phyloP scores from a whole-genome alignment of 2,113 vertebrate species.

The Alces alces region DNA sequence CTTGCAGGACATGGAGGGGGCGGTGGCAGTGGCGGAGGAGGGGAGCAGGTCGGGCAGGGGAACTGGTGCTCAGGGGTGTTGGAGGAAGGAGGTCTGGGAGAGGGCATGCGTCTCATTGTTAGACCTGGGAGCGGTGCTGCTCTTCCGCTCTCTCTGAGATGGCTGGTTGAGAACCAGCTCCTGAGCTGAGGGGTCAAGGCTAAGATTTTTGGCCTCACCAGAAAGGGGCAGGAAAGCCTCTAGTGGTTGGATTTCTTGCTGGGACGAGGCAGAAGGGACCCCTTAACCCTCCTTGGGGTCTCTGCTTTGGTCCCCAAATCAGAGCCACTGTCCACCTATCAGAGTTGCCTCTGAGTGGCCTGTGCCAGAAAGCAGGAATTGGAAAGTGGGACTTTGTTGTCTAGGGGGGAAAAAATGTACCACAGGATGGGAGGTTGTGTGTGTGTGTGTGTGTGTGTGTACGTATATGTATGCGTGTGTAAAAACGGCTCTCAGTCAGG shows the following conservation, averaged over 20 bases:
- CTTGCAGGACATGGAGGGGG: not conserved
- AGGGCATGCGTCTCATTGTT: not conserved
- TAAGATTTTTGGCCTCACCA: not conserved
- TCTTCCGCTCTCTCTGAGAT: not conserved
- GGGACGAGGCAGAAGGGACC: not conserved
- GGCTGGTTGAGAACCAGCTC: not conserved
- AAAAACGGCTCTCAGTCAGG: not conserved
- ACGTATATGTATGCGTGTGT: rapidly evolving
- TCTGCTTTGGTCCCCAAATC: not conserved
- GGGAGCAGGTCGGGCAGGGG: not conserved
- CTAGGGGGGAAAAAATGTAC: not conserved
- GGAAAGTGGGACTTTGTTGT: not conserved
- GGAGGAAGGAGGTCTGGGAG: not conserved
- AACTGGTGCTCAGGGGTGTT: not conserved
- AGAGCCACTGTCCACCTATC: not conserved
- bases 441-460: rapidly evolving
- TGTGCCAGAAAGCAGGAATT: not conserved
- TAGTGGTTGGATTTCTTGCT: not conserved
- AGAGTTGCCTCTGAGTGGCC: not conserved
- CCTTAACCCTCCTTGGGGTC: not conserved
- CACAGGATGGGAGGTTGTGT: rapidly evolving
- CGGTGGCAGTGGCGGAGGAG: rapidly evolving
- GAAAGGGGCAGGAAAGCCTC: not conserved
- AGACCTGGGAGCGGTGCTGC: not conserved
- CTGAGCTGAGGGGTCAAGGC: not conserved